Conservation (phyloP, 2,797 vertebrate species). For the Bovichtus diacanthus region DNA sequence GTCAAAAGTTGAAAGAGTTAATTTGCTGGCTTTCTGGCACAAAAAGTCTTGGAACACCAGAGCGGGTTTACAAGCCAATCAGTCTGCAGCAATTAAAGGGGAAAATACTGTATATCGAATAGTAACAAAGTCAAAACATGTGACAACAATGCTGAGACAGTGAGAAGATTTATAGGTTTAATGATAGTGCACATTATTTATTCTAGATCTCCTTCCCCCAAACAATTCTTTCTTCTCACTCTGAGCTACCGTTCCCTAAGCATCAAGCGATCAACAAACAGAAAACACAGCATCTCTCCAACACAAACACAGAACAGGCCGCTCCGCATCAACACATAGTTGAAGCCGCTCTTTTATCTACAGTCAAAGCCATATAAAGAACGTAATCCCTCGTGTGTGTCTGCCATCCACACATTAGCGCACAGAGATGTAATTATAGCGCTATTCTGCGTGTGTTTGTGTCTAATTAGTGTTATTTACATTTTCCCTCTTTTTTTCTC, state of each 20-base stretch:
- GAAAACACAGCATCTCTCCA: conserved; percentile 72
- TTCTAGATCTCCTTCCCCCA: conserved; percentile 52
- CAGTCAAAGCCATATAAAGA: conserved; percentile 68
- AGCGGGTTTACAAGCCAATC: conserved; percentile 42
- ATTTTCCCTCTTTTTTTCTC: conserved; percentile 54
- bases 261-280: conserved; percentile 76
- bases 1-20: conserved; percentile 62
- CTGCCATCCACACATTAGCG: conserved; percentile 74
- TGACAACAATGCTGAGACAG: conserved; percentile 40
- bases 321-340: conserved; percentile 60
- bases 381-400: conserved; percentile 68
- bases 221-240: conserved; percentile 65
- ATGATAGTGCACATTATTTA: conserved; percentile 72
- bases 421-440: conserved; percentile 77
- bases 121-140: conserved; percentile 53
- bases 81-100: conserved; percentile 32
- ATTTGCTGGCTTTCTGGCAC: conserved; percentile 59
- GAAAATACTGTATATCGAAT: conserved; percentile 30
- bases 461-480: conserved; percentile 81
- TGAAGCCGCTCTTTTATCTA: conserved; percentile 72
- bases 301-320: conserved; percentile 66
- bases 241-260: conserved; percentile 70
- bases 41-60: conserved; percentile 43
- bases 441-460: conserved; percentile 69
- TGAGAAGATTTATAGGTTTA: conserved; percentile 70